These are phyloP conservation scores for Papilio polyxenes DNA, from an alignment of 1,140 invertebrate genomes.

Conservation along the genomic window DNA sequence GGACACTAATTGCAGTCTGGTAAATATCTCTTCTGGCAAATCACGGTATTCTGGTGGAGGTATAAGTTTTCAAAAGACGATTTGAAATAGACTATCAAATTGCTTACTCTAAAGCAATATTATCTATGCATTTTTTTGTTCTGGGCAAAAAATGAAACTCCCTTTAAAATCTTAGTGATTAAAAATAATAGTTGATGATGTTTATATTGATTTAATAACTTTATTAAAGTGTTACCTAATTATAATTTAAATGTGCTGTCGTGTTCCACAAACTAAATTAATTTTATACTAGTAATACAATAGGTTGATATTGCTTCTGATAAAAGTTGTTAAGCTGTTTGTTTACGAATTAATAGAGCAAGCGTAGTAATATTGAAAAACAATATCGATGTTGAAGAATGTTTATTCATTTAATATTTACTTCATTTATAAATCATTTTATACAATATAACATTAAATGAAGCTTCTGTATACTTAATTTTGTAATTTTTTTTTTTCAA, in stretches of 20 bases:
- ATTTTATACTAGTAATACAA: not conserved
- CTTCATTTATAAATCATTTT: not conserved
- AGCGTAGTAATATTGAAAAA: not conserved
- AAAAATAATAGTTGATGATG: not conserved
- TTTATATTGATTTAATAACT: not conserved
- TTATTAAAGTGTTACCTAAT: not conserved
- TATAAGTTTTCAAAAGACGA: too few species aligned
- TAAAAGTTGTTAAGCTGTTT: slow-evolving; percentile 25
- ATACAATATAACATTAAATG: too few species aligned
- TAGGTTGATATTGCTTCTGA: not conserved
- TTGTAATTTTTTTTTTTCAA: too few species aligned
- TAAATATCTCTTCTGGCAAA: too few species aligned
- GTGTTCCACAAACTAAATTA: not conserved
- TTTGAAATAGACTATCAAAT: not conserved
- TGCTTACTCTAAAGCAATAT: too few species aligned
- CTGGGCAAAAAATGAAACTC: too few species aligned
- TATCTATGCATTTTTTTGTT: too few species aligned
- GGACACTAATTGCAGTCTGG: too few species aligned
- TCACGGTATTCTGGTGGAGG: too few species aligned
- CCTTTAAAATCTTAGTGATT: too few species aligned
- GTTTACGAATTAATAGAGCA: not conserved
- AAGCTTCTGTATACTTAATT: too few species aligned
- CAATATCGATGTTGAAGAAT: not conserved
- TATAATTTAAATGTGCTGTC: not conserved
- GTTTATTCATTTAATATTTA: not conserved